These are phyloP conservation scores for Bergia puertoricense DNA, from an alignment of 92 coral and sea anemone species.

Conservation along the genomic window DNA sequence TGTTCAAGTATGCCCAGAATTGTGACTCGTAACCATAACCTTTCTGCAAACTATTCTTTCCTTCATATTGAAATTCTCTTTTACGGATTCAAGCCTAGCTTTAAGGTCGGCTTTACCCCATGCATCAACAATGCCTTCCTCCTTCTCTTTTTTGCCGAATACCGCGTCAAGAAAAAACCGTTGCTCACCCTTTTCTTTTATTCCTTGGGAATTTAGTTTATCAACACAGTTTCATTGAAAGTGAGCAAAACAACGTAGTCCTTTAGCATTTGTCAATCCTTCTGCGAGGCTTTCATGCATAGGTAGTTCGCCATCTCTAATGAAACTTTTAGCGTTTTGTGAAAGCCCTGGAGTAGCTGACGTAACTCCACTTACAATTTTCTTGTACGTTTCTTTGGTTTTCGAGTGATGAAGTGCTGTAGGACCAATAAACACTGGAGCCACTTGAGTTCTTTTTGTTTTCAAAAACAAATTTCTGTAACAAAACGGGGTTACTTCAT, in stretches of 20 bases:
- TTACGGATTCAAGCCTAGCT: constrained; percentile 29
- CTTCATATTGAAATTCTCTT: constrained; percentile 19
- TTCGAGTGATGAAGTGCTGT: constrained; percentile 45
- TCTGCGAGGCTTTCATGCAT: constrained; percentile 42
- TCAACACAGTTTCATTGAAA: constrained; percentile 14
- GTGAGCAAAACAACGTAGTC: constrained; percentile 50
- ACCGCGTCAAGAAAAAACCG: constrained; percentile 7
- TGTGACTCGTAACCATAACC: constrained; percentile 5
- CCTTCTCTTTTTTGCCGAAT: constrained; percentile 33
- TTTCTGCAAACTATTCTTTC: constrained; percentile 9
- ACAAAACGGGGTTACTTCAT: constrained; percentile 44
- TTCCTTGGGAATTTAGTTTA: constrained; percentile 10
- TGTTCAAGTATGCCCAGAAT: constrained; percentile 16
- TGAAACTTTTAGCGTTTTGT: constrained; percentile 30
- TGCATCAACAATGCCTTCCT: constrained; percentile 50
- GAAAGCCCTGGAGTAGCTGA: constrained; percentile 35
- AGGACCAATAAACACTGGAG: constrained; percentile 45
- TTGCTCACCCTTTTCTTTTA: constrained; percentile 23
- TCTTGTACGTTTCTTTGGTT: constrained; percentile 39
- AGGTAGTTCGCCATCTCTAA: constrained; percentile 47
- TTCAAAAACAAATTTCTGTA: constrained; percentile 40
- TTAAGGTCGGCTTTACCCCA: constrained; percentile 37
- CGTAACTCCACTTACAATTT: constrained; percentile 45
- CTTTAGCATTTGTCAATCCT: constrained; percentile 37
- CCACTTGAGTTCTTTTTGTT: constrained; percentile 42